Evolutionary conservation across 1,140 invertebrate genomes (phyloP).

Genomic region (Drosophila hydei): DNA sequence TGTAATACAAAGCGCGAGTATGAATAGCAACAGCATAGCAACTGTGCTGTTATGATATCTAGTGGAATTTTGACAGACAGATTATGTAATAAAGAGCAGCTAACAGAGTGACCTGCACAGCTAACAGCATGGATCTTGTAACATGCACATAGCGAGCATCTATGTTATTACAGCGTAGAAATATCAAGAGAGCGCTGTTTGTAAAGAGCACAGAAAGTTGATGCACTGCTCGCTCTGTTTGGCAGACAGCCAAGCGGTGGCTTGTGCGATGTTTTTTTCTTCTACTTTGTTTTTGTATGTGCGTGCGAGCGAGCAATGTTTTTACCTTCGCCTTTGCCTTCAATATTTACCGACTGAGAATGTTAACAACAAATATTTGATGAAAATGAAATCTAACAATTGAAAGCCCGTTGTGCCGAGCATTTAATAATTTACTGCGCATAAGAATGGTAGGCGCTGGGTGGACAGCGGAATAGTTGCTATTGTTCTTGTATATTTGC

Average conservation of each 20-base stretch:
- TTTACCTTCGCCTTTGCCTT: constrained; percentile 49
- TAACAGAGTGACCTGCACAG: neutral
- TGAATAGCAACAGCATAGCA: neutral
- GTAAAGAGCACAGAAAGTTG: neutral
- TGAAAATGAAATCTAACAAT: constrained; percentile 56
- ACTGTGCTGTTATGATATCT: neutral
- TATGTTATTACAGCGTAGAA: constrained; percentile 6
- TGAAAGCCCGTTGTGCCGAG: constrained; percentile 31
- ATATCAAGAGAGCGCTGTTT: neutral
- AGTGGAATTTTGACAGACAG: neutral
- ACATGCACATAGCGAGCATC: neutral
- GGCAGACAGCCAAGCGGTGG: constrained; percentile 43
- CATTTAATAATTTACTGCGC: constrained; percentile 47
- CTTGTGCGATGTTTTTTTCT: constrained; percentile 36
- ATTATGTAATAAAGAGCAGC: constrained; percentile 5
- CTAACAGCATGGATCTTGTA: constrained; percentile 16
- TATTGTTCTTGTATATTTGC: constrained; percentile 9
- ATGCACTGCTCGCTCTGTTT: constrained; percentile 20
- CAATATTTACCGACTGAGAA: constrained; percentile 47
- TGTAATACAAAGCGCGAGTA: neutral
- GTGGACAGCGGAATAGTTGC: neutral
- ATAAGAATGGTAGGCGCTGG: neutral
- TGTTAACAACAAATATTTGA: constrained; percentile 59
- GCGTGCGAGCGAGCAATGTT: constrained; percentile 16
- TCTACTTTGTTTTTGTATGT: neutral